Evolutionary conservation across 2,797 vertebrate species (phyloP), one percentile per base, ranked within the genome.

Genomic region (Amniataba percoides): DNA sequence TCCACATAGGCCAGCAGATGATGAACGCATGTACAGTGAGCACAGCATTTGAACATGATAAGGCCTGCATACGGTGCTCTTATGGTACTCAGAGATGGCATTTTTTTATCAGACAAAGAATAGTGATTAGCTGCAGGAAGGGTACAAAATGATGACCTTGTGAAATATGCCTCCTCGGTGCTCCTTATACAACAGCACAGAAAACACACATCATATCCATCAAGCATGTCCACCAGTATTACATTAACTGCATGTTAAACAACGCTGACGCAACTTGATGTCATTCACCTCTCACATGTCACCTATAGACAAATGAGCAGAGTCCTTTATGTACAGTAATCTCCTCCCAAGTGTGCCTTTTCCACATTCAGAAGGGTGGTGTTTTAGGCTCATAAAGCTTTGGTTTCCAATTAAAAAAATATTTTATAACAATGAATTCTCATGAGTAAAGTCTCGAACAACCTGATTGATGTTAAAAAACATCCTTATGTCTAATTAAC

Each of bases 21-120:
- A 72, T 64, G 46, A 63, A 58, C 12, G 2, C 3, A 27, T 73
- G 78, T 49, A 79, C 76, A 80, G 74, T 77, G 76, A 60, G 34
- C 62, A 25, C 43, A 53, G 43, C 56, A 52, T 74, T 46, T 43
- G 18, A 74, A 68, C 66, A 43, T 21, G 63, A 86, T 85, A 83
- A 77, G 57, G 31, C 10, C 60, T 43, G 40, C 59, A 12, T 63
- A 10, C 14, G 40, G 51, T n/a, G 31, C 16, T 14, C 2, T 13
- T 34, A 18, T 36, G 36, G 31, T 9, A 36, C 51, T n/a, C 42
- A 62, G 7, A 68, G n/a, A 51, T 61, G 43, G 7, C 7, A 6
- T 48, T 53, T 75, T 75, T 75, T 75, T 56, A 62, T 60, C 53
- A 59, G 45, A 39, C 74, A 67, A 74, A 73, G 11, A 63, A 31